phyloP scores from a whole-genome alignment of 2,888 invertebrate species.

The Apotomis betuletana region DNA sequence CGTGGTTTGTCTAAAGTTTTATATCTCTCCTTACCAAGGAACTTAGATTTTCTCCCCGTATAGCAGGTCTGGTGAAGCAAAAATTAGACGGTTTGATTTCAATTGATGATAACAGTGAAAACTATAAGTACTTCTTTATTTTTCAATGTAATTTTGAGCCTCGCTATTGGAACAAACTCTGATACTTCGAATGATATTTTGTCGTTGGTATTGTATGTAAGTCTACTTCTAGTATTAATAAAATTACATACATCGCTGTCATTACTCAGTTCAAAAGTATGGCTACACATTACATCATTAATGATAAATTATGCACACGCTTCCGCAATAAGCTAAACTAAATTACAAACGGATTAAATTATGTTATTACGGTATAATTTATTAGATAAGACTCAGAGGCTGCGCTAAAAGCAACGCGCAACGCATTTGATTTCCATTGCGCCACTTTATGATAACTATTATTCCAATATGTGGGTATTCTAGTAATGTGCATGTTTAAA shows the following conservation, averaged over 20 bases:
- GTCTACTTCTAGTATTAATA: not conserved
- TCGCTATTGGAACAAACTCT: too few species aligned
- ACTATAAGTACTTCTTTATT: too few species aligned
- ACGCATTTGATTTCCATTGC: not conserved
- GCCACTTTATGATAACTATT: not conserved
- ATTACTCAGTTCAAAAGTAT: slow-evolving; percentile 21
- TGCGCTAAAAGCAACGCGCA: slow-evolving; percentile 13
- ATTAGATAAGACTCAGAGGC: slow-evolving; percentile 33
- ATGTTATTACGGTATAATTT: slow-evolving; percentile 30
- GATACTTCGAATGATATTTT: too few species aligned
- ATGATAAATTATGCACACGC: slow-evolving; percentile 27
- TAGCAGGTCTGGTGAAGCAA: too few species aligned
- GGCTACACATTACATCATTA: slow-evolving; percentile 29
- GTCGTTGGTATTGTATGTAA: not conserved
- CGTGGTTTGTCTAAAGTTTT: too few species aligned
- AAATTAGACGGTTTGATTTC: too few species aligned
- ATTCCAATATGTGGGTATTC: not conserved
- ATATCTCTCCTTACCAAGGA: too few species aligned
- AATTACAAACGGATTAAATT: slow-evolving; percentile 35
- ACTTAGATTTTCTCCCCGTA: too few species aligned
- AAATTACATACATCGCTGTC: slow-evolving; percentile 14
- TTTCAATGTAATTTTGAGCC: too few species aligned
- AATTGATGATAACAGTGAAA: too few species aligned
- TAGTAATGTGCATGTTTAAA: too few species aligned
- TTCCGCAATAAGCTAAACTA: slow-evolving; percentile 31